Base-by-base conservation (phyloP, 2,113 vertebrate genomes). In the Chaetops frenatus region DNA sequence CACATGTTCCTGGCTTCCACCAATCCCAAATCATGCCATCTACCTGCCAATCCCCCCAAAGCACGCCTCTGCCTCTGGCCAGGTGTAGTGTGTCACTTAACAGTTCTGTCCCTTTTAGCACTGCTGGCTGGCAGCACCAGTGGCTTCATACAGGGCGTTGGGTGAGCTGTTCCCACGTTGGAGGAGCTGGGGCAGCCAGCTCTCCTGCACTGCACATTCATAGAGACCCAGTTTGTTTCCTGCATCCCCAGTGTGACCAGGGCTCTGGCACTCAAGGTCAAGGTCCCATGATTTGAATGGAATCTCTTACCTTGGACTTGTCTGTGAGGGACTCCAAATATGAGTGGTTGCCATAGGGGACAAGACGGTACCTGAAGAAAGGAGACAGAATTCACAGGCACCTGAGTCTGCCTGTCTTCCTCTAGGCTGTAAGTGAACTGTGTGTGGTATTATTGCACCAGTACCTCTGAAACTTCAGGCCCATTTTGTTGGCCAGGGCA, bases 401-500 rank as follows among this genome's bases (percentile, higher is more conserved):
- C 15, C 22, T 11, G 64, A 70, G 36, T 11, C 21, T 29, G 22
- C 23, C 24, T 53, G 45, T 16, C 31, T 8, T 25, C 25, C 17
- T 25, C 38, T 1, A 3, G 8, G 16, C 7, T 6, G 1, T 3
- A 19, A 29, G 44, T 6, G 24, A 67, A 22, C 15, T 2, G 11
- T 47, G 38, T 8, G 20, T 36, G 40, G 22, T 15, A 2, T 1
- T 13, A 20, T 22, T 29, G 40, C n/a, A n/a, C n/a, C n/a, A n/a
- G n/a, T 90, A 99, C 99, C 99, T 99, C 97, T 99, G 99, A 77
- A 99, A 99, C 92, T 97, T 98, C 15, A 99, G 98, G 64, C 99
- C 99, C 99, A 99, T 99, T 97, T 99, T 99, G 97, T 99, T 99
- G 64, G 99, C 99, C 28, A 99, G 97, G 6, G 99, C 99, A 4